These are phyloP conservation scores for Agonopterix arenella DNA, from an alignment of 2,888 invertebrate genomes.

Conservation along the genomic window DNA sequence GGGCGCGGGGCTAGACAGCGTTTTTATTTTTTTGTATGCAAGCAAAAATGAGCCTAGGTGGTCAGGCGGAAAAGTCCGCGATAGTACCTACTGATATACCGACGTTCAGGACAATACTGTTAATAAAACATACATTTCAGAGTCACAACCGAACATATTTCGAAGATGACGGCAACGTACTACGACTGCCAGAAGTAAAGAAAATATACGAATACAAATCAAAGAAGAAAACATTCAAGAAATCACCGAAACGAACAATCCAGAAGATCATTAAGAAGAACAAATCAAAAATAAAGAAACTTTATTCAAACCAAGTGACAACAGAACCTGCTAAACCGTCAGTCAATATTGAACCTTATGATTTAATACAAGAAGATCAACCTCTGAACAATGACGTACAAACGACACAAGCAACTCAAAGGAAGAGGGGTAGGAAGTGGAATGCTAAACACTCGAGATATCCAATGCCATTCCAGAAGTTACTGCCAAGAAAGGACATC, in stretches of 20 bases:
- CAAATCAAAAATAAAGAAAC: slow-evolving; percentile 34
- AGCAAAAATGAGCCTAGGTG: no score
- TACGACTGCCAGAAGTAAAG: slow-evolving; percentile 40
- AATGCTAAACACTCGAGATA: slow-evolving; percentile 36
- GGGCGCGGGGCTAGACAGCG: no score
- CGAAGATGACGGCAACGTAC: slow-evolving; percentile 50
- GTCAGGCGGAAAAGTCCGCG: no score
- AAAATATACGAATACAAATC: slow-evolving; percentile 19
- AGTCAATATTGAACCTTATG: slow-evolving; percentile 18
- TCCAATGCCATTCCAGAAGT: slow-evolving; percentile 49
- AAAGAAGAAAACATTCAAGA: slow-evolving; percentile 35
- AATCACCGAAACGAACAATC: slow-evolving; percentile 49
- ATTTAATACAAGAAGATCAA: slow-evolving; percentile 23
- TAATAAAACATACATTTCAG: neutral
- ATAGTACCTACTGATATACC: no score
- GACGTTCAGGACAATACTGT: no score
- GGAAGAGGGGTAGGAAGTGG: slow-evolving; percentile 33
- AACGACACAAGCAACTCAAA: slow-evolving; percentile 33
- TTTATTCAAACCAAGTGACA: slow-evolving; percentile 28
- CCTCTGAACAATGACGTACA: slow-evolving; percentile 20
- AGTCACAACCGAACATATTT: slow-evolving; percentile 35
- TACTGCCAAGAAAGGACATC: slow-evolving; percentile 26
- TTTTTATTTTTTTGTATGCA: no score
- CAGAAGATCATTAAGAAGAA: slow-evolving; percentile 66
- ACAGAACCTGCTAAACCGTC: slow-evolving; percentile 26